phyloP scores from a whole-genome alignment of 2,888 invertebrate genomes.

The Charanyca ferruginea region DNA sequence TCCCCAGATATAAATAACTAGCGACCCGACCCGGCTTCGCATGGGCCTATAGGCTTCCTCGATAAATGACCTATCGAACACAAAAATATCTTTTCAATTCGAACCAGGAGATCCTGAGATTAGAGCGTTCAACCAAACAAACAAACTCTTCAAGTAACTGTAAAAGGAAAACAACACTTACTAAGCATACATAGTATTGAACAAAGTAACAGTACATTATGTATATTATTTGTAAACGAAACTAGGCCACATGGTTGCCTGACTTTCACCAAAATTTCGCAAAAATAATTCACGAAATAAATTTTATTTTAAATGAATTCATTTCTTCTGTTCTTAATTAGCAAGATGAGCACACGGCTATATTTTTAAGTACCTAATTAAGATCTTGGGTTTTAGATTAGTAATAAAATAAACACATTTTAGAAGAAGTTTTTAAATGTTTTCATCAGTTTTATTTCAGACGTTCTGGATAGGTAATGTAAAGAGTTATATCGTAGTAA shows the following conservation, averaged over 20 bases:
- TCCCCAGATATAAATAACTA: no score
- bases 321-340: conserved; percentile 50
- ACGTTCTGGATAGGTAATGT: no score
- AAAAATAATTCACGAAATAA: conserved; percentile 35
- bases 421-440: no score
- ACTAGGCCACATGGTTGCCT: conserved; percentile 30
- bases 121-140: no score
- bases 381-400: conserved; percentile 46
- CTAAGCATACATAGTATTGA: neutral
- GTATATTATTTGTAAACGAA: conserved; percentile 37
- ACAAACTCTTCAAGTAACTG: no score
- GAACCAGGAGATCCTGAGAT: no score
- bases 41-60: no score
- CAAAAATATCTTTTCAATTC: no score
- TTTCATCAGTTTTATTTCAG: no score
- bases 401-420: conserved; percentile 19
- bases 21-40: no score
- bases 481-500: no score
- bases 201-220: conserved; percentile 38
- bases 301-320: conserved; percentile 27
- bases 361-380: conserved; percentile 43
- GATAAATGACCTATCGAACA: no score
- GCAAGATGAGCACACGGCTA: conserved; percentile 37
- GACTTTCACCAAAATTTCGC: conserved; percentile 59
- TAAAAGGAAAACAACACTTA: neutral